Base-by-base conservation (phyloP, 1,140 invertebrate genomes). In the Acromyrmex charruanus region DNA sequence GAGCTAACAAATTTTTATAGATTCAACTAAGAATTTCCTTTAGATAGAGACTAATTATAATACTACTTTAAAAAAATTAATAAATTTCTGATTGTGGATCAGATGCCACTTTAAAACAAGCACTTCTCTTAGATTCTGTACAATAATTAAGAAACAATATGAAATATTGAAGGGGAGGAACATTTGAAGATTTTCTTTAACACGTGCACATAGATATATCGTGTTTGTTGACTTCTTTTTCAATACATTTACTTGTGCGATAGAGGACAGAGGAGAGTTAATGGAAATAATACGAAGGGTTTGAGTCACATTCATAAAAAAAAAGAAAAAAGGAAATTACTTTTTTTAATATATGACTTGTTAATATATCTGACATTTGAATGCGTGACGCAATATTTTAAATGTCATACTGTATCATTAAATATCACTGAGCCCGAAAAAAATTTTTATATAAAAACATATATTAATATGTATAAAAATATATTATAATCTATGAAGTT, bases 71-170 rank as follows among this genome's bases (percentile, higher is more conserved):
- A 21, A n/a, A 44, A 44, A 18, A 18, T 44, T 35, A 39, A 12
- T 49, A 65, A 79, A 79, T 31, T 79, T 65, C 59, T n/a, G 16
- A 77, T 65, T 65, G 65, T 39, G 39, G 28, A 51, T 79, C 61
- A 79, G 44, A 39, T 31, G 49, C n/a, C 16, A 49, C 16, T 63
- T n/a, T 44, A 25, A 21, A 77, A 39, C 44, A 44, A 69, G 66
- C 58, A 77, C 39, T 31, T 61, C 35, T 66, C 39, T 79, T 31
- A 21, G 18, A 21, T 66, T 39, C 39, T 79, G 59, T 51, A 49
- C 39, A 66, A 79, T 79, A 79, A 66, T 53, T 66, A 53, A 51
- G 25, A 31, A 65, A 44, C 39, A 44, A 28, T 18, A 18, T 21
- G 18, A 77, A 18, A 39, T 63, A 49, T 12, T 28, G 51, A 77